A percentile compares a stretch with the other conserved stretches of the same genome.
phyloP scores from a whole-genome alignment of 1,140 invertebrate genomes.

The Calliphora vicina region DNA sequence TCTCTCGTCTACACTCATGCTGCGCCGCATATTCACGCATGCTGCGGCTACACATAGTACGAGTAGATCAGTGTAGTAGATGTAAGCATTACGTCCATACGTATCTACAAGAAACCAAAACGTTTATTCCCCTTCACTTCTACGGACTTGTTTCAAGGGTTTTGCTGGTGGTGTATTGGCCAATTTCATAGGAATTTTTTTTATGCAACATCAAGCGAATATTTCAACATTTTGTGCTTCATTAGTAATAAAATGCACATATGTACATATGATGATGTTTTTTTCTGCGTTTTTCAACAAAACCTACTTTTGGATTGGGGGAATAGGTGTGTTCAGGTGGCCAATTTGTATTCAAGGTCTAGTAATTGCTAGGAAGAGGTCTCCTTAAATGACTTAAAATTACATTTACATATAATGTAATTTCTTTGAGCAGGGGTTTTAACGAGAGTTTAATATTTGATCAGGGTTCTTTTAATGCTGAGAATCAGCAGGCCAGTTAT shows the following conservation, averaged over 20 bases:
- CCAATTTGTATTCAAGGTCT: no score
- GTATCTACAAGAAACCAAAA: no score
- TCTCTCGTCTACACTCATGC: slow-evolving; percentile 12
- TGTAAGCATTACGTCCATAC: background rate
- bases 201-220: slow-evolving; percentile 6
- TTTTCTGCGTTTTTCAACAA: background rate
- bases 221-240: slow-evolving; percentile 16
- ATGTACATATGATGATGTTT: background rate
- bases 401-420: no score
- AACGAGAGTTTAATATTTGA: no score
- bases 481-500: no score
- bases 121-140: background rate
- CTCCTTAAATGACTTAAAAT: no score
- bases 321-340: no score
- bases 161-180: background rate
- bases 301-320: no score
- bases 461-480: no score
- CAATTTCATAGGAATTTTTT: slow-evolving; percentile 5
- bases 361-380: no score
- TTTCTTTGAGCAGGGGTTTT: no score
- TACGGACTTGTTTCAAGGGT: background rate
- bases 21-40: slow-evolving; percentile 8
- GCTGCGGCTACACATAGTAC: background rate
- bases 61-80: background rate
- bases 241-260: slow-evolving; percentile 14